Evolutionary conservation across 2,797 vertebrate genomes (phyloP).

Genomic region (Pseudochirops corinnae): DNA sequence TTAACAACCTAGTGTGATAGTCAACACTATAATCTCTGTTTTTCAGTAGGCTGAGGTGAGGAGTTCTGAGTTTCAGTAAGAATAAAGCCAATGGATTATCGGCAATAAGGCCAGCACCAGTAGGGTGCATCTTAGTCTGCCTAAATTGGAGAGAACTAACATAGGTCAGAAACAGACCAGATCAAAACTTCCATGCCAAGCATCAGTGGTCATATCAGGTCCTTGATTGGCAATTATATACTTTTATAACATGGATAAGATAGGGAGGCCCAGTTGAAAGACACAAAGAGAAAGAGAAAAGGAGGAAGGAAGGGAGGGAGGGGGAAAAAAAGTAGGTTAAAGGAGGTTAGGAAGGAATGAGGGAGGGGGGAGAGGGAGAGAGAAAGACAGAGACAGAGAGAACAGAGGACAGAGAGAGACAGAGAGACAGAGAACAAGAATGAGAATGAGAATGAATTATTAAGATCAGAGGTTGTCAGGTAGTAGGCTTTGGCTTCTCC

Average conservation of each 20-base stretch:
- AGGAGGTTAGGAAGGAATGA: accelerated
- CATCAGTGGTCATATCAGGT: background rate
- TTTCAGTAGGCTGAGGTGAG: background rate
- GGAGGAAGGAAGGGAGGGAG: background rate
- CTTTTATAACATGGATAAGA: background rate
- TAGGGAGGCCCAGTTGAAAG: background rate
- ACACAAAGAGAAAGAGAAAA: background rate
- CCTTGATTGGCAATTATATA: background rate
- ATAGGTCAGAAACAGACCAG: background rate
- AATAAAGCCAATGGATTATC: background rate
- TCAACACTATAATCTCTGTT: background rate
- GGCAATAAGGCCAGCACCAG: background rate
- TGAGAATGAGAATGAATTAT: background rate
- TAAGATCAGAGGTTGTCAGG: background rate
- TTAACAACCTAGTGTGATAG: background rate
- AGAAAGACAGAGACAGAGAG: background rate
- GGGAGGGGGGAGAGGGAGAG: accelerated
- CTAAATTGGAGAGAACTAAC: background rate
- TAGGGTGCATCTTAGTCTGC: background rate
- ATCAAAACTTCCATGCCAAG: background rate
- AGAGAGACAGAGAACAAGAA: background rate
- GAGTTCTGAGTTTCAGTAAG: background rate
- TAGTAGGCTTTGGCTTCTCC: background rate
- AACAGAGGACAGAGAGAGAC: background rate
- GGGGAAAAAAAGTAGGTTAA: no score